Percentiles rank a stretch among this genome's conserved stretches.
Evolutionary conservation across 2,888 invertebrate genomes (phyloP).

Genomic region (Crematogaster levior): DNA sequence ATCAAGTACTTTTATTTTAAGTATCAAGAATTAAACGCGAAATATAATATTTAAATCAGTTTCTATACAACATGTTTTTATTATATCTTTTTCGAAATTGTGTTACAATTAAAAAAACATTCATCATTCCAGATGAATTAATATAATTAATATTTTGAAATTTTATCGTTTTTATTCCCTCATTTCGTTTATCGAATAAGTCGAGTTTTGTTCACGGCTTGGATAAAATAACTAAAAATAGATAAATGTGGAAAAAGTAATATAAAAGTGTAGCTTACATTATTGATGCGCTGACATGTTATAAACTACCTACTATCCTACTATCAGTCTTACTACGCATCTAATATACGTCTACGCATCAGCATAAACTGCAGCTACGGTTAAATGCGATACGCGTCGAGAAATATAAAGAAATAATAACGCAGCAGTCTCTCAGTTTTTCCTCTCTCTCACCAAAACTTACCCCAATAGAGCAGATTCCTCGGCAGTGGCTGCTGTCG

Average conservation of each 20-base stretch:
- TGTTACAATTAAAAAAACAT: background rate
- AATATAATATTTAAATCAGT: background rate
- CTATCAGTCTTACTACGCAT: background rate
- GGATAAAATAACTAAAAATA: background rate
- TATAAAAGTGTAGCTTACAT: constrained; percentile 18
- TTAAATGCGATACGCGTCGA: constrained; percentile 24
- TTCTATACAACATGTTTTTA: background rate
- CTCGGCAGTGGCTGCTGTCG: constrained; percentile 91
- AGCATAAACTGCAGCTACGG: constrained; percentile 41
- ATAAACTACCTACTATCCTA: constrained; percentile 7
- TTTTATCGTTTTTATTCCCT: background rate
- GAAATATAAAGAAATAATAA: constrained; percentile 10
- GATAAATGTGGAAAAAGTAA: background rate
- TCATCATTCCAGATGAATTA: background rate
- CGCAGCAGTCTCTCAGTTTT: background rate
- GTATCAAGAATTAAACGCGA: background rate
- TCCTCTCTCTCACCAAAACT: constrained; percentile 84
- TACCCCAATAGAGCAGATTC: constrained; percentile 96
- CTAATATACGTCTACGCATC: constrained; percentile 36
- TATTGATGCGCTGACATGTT: constrained; percentile 2
- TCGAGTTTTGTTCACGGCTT: background rate
- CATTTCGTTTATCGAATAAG: background rate
- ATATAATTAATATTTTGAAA: background rate
- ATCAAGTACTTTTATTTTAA: too few relatives aligned
- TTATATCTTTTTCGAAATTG: background rate